phyloP scores from a whole-genome alignment of 2,797 vertebrate genomes.

The Cuculus canorus region DNA sequence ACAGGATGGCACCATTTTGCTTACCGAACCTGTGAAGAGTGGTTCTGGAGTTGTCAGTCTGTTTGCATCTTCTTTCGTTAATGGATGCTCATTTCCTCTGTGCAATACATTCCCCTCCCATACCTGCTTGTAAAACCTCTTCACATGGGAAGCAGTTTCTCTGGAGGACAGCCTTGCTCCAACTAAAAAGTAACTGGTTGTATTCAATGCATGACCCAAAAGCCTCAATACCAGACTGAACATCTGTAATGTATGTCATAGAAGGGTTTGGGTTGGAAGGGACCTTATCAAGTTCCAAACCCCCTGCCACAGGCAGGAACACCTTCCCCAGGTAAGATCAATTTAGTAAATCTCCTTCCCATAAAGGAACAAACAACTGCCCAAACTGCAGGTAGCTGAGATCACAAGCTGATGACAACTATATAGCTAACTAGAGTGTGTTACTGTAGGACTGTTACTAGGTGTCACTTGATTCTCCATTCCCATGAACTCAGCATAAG shows the following conservation, averaged over 20 bases:
- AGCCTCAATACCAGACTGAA: neutral
- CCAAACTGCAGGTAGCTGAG: neutral
- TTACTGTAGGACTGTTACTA: neutral
- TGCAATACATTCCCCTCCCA: neutral
- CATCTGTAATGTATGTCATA: neutral
- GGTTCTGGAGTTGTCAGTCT: neutral
- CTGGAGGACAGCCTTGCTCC: neutral
- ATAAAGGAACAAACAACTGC: neutral
- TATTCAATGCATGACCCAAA: no score
- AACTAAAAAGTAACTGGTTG: neutral
- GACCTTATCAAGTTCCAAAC: no score
- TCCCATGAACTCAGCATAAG: neutral
- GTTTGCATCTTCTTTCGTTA: neutral
- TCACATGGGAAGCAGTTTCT: neutral
- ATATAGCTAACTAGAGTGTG: neutral
- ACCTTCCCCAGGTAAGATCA: neutral
- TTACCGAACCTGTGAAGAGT: neutral
- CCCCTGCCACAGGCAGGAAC: no score
- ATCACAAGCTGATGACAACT: rapidly evolving
- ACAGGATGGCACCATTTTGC: neutral
- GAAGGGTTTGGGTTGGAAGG: no score
- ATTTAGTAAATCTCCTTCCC: neutral
- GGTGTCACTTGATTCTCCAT: neutral
- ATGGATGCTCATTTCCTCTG: neutral
- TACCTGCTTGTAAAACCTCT: neutral